Evolutionary conservation across 2,888 invertebrate genomes (phyloP).

Genomic region (Oscheius myriophilus): DNA sequence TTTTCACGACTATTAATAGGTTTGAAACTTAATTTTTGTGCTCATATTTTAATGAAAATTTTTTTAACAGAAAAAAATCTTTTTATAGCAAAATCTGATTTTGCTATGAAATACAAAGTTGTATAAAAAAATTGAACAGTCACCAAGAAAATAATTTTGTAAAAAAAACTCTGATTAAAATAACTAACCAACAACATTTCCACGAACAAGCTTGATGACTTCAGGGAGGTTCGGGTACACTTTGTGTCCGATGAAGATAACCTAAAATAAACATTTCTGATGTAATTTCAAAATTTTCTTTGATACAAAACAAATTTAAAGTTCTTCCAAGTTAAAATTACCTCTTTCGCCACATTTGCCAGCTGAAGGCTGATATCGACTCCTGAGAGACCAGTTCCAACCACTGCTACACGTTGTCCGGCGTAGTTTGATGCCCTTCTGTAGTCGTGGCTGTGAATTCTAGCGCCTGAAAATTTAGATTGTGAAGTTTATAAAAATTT

Average conservation of each 20-base stretch:
- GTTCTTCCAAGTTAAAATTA: background rate
- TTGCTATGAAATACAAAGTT: too few relatives aligned
- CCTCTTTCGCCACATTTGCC: slow-evolving; percentile 42
- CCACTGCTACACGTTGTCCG: slow-evolving; percentile 78
- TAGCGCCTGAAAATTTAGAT: slow-evolving; percentile 73
- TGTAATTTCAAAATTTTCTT: background rate
- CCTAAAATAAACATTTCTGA: slow-evolving; percentile 1
- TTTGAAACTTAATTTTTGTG: too few relatives aligned
- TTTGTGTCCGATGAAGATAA: slow-evolving; percentile 15
- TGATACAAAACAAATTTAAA: too few relatives aligned
- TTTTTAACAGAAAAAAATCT: too few relatives aligned
- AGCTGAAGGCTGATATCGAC: slow-evolving; percentile 79
- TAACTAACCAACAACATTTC: slow-evolving; percentile 11
- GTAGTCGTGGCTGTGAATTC: slow-evolving; percentile 87
- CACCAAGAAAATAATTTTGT: too few relatives aligned
- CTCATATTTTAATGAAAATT: too few relatives aligned
- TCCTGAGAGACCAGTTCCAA: slow-evolving; percentile 90
- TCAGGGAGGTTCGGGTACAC: slow-evolving; percentile 1
- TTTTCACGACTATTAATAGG: too few relatives aligned
- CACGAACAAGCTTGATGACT: background rate
- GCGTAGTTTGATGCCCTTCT: slow-evolving; percentile 79
- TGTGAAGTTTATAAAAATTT: background rate
- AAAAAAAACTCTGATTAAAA: background rate
- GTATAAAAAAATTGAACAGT: too few relatives aligned
- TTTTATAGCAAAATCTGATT: background rate